Evolutionary conservation across 2,113 vertebrate genomes (phyloP).

Genomic region (Pygoscelis antarcticus): DNA sequence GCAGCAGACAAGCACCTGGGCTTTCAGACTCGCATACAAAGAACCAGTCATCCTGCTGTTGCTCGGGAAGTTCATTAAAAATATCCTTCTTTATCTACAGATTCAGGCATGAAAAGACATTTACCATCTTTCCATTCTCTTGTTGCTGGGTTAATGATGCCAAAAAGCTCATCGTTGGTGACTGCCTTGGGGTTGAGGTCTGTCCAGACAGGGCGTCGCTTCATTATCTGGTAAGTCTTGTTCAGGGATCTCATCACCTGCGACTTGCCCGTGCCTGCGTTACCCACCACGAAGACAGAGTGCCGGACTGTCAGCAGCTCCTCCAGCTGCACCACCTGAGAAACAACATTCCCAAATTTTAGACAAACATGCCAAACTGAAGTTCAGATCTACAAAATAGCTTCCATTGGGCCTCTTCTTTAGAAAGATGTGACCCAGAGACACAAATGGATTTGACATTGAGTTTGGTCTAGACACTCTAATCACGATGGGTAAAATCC

Average conservation of each 20-base stretch:
- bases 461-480: background rate
- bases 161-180: constrained; percentile 88
- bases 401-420: background rate
- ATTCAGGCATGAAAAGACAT: background rate
- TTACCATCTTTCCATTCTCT: constrained; percentile 97
- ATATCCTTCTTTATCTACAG: background rate
- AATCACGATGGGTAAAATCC: background rate
- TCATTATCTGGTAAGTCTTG: constrained; percentile 90
- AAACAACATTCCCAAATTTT: background rate
- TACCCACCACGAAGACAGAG: constrained; percentile 94
- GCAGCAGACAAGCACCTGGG: background rate
- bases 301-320: constrained; percentile 91
- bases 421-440: background rate
- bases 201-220: constrained; percentile 85
- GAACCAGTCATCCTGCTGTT: background rate
- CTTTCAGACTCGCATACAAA: background rate
- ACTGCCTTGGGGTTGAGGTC: constrained; percentile 93
- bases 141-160: constrained; percentile 88
- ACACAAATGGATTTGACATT: background rate
- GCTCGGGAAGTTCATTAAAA: background rate
- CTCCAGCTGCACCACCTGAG: constrained; percentile 92
- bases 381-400: background rate
- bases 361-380: background rate
- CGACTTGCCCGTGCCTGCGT: constrained; percentile 91
- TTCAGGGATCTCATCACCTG: constrained; percentile 91